Conservation (phyloP, 2,888 invertebrate genomes). For the Dermolepida albohirtum region DNA sequence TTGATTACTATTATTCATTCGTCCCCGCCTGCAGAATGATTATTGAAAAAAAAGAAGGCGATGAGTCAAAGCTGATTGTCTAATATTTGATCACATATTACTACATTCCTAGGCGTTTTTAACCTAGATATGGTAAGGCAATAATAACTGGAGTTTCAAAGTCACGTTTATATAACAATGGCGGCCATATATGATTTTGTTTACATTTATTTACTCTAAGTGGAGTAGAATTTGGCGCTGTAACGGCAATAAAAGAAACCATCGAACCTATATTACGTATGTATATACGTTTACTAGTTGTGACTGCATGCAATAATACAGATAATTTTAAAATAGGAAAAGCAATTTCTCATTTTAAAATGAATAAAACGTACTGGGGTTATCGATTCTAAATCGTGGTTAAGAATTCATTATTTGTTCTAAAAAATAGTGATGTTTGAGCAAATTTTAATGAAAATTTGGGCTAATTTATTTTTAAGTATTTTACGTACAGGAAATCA, state of each 20-base stretch:
- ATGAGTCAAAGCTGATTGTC: slow-evolving; percentile 13
- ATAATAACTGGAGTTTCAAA: slow-evolving; percentile 37
- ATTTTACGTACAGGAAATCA: no score
- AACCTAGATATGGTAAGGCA: slow-evolving; percentile 40
- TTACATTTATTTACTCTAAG: background rate
- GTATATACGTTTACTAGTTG: no score
- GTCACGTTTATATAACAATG: slow-evolving; percentile 30
- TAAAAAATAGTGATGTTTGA: no score
- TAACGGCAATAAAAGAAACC: no score
- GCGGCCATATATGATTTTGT: background rate
- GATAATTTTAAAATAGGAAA: no score
- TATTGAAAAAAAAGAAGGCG: background rate
- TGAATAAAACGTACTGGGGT: background rate
- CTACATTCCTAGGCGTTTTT: slow-evolving; percentile 43
- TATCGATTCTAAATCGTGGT: no score
- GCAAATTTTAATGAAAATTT: no score
- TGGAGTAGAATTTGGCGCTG: background rate
- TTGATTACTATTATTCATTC: background rate
- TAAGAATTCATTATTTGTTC: no score
- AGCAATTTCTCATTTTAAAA: no score
- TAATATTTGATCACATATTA: slow-evolving; percentile 24
- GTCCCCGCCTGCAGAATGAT: slow-evolving; percentile 7
- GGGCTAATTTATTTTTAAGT: no score
- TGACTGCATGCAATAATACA: no score
- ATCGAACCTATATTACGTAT: no score